Evolutionary conservation across 1,140 invertebrate genomes (phyloP).

Genomic region (Hormaphis cornu): DNA sequence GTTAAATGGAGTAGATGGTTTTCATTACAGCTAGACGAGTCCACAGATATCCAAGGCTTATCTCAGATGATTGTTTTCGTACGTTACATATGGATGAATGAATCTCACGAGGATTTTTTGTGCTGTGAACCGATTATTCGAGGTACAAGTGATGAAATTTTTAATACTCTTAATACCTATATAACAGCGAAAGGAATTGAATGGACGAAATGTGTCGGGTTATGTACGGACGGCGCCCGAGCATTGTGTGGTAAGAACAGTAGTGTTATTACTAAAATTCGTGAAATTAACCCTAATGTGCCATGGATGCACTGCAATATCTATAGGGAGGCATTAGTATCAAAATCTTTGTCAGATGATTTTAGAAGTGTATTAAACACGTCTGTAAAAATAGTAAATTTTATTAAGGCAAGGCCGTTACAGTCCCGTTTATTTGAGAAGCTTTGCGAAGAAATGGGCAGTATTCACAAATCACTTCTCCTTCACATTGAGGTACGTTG

Average conservation of each 20-base stretch:
- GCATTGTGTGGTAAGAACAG: background rate
- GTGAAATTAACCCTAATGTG: constrained; percentile 13
- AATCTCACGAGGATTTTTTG: background rate
- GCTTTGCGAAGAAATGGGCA: constrained; percentile 41
- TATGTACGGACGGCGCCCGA: background rate
- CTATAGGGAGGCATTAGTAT: constrained; percentile 31
- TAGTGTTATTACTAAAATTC: background rate
- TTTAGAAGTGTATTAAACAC: constrained; percentile 23
- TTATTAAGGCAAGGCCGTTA: constrained; percentile 33
- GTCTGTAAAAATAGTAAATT: too few relatives aligned
- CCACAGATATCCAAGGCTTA: too few relatives aligned
- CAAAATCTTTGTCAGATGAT: constrained; percentile 14
- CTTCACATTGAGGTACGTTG: constrained; percentile 40
- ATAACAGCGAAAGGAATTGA: background rate
- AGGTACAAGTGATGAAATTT: background rate
- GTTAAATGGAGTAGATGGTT: too few relatives aligned
- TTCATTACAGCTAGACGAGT: too few relatives aligned
- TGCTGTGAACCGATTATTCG: background rate
- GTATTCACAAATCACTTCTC: constrained; percentile 40
- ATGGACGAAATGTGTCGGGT: constrained; percentile 10
- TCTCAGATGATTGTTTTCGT: constrained; percentile 32
- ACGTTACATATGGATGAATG: background rate
- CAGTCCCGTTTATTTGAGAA: constrained; percentile 33
- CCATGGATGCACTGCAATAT: constrained; percentile 31
- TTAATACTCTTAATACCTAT: background rate